phyloP scores from a whole-genome alignment of 2,113 vertebrate species.

The Electrona antarctica region DNA sequence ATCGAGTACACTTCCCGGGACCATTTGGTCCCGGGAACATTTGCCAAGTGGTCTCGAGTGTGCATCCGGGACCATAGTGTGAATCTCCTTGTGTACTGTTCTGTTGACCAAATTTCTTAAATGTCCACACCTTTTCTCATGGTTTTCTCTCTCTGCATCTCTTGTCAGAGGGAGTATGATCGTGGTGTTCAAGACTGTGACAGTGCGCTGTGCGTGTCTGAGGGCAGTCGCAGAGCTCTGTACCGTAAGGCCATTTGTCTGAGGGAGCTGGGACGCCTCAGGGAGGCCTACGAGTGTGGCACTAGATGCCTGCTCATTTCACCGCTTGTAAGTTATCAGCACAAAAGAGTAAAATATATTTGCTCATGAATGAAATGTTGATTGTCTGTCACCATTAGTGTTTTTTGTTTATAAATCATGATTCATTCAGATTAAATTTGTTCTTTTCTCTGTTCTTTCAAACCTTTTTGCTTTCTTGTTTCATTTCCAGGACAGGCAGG shows the following conservation, averaged over 20 bases:
- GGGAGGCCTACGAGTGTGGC: slow-evolving; percentile 95
- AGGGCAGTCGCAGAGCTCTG: slow-evolving; percentile 89
- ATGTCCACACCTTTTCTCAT: neutral
- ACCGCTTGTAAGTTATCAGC: slow-evolving; percentile 84
- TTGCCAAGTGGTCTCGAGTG: too few relatives aligned
- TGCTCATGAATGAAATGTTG: neutral
- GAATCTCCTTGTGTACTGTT: too few relatives aligned
- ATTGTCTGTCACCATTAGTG: neutral
- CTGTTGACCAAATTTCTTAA: too few relatives aligned
- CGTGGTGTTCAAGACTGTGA: slow-evolving; percentile 93
- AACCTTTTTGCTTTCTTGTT: slow-evolving; percentile 5
- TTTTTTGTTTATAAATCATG: too few relatives aligned
- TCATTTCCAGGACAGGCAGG: slow-evolving; percentile 86
- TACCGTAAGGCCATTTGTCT: slow-evolving; percentile 92
- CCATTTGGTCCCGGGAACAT: too few relatives aligned
- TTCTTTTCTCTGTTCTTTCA: neutral
- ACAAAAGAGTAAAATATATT: neutral
- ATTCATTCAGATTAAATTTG: neutral
- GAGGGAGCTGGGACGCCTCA: slow-evolving; percentile 88
- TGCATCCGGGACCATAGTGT: too few relatives aligned
- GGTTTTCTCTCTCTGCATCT: neutral
- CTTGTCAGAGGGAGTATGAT: slow-evolving; percentile 87
- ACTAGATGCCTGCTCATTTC: slow-evolving; percentile 91
- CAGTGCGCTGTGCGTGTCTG: slow-evolving; percentile 86
- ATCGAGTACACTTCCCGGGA: too few relatives aligned